phyloP scores from a whole-genome alignment of 1,140 invertebrate genomes.

The Oedothorax gibbosus region DNA sequence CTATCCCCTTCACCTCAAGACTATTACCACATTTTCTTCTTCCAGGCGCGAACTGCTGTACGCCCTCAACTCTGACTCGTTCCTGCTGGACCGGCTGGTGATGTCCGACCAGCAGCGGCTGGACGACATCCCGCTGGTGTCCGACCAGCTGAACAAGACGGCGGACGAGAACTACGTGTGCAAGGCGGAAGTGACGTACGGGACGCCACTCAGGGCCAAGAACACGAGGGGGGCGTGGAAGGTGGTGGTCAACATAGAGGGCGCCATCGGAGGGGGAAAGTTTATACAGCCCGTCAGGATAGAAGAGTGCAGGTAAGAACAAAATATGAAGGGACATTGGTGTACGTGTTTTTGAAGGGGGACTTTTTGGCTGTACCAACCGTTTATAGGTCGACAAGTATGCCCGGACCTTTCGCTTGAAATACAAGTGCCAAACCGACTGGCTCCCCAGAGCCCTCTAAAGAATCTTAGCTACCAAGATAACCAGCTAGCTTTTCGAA shows the following conservation, averaged over 20 bases:
- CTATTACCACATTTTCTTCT: neutral
- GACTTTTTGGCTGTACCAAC: no score
- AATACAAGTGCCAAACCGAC: no score
- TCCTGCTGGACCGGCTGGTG: neutral
- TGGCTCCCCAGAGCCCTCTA: no score
- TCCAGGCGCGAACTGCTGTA: slow-evolving; percentile 28
- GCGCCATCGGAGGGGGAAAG: slow-evolving; percentile 8
- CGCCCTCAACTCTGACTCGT: slow-evolving; percentile 37
- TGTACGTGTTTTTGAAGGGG: no score
- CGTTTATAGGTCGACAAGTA: no score
- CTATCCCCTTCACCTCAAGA: neutral
- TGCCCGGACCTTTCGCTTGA: no score
- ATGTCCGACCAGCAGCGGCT: neutral
- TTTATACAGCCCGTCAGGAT: slow-evolving; percentile 85
- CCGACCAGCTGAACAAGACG: neutral
- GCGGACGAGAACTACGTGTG: slow-evolving; percentile 71
- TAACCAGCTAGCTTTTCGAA: no score
- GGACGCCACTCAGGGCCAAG: slow-evolving; percentile 81
- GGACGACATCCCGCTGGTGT: neutral
- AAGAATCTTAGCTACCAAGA: no score
- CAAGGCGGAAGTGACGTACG: slow-evolving; percentile 82
- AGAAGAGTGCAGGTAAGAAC: slow-evolving; percentile 81
- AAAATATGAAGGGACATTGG: no score
- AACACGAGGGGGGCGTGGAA: slow-evolving; percentile 84
- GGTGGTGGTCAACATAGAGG: slow-evolving; percentile 84